phyloP scores from a whole-genome alignment of 1,140 invertebrate genomes.

The Globodera rostochiensis region DNA sequence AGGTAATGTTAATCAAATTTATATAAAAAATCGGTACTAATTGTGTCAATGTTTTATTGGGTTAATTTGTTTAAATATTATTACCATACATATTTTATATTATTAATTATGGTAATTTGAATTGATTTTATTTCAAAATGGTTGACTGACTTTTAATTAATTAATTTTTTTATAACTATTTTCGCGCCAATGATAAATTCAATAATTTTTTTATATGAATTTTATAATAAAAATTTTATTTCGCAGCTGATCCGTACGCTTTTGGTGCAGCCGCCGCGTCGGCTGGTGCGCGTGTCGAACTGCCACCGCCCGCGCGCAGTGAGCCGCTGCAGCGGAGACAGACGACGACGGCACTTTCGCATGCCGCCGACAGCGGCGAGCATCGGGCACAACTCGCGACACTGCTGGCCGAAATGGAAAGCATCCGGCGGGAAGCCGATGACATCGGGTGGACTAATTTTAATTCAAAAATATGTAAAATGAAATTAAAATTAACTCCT shows the following conservation, averaged over 20 bases:
- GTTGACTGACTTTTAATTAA: no score
- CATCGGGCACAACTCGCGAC: not conserved
- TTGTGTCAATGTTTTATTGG: no score
- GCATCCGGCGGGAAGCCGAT: conserved; percentile 13
- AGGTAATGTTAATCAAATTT: not conserved
- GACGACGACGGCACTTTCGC: not conserved
- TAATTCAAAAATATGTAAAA: not conserved
- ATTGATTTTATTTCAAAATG: no score
- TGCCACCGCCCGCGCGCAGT: not conserved
- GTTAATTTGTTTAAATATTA: no score
- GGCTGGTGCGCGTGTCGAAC: not conserved
- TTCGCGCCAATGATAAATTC: no score
- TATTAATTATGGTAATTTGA: no score
- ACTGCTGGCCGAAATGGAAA: conserved; percentile 27
- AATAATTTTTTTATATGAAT: no score
- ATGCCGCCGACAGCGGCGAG: not conserved
- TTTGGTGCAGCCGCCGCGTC: conserved; percentile 14
- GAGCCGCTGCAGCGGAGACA: not conserved
- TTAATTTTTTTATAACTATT: no score
- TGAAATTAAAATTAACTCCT: no score
- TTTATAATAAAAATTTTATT: not conserved
- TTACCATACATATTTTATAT: no score
- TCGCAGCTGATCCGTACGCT: not conserved
- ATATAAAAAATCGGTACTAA: no score
- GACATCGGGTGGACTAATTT: not conserved